Base-by-base conservation (phyloP, 1,140 invertebrate species). In the Leptonema lineaticorne region DNA sequence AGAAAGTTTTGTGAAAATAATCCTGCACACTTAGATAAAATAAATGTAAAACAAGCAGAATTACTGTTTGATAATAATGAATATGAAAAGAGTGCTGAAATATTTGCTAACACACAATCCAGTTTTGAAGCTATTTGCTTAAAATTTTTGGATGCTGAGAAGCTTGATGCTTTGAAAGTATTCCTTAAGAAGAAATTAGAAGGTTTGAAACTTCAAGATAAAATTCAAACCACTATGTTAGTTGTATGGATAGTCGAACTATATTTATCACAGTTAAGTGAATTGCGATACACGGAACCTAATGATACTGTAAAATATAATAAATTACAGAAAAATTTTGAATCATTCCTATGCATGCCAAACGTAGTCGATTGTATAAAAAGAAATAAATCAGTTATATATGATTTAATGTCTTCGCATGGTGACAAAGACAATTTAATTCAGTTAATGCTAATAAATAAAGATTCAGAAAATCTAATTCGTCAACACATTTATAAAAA, bases 121-220 rank as follows among this genome's bases (percentile, higher is more conserved):
- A 93, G 93, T 11, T 98, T 98, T 80, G 96, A 98, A 83, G 93
- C 95, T 76, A 88, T 98, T 22, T 92, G 94, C 33, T 82, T 98
- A 0, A 97, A 97, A 78, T 97, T 98, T 79, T 84, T 98, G 53
- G 86, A 93, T 79, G 83, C 90, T 4, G 85, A 90, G 59, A 85
- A 97, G 76, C 89, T 92, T 63, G 87, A 92, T 75, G 92, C 95
- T 0, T 80, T 99, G 27, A 93, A 95, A 80, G 88, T 89, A 16
- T 97, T 94, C 77, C 80, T 98, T 7, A 84, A 87, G 33, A 90
- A 90, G 75, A 88, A 91, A 75, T 74, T 87, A 11, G 79, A 84
- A 11, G 79, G 79, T 11, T 74, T 88, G 30, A 80, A 81, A 27
- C 78, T 81, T 0, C 85, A 89, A 68, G 89, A 91, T 72, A 88